Conservation (phyloP, 2,113 vertebrate species). For the Aramus guarauna region DNA sequence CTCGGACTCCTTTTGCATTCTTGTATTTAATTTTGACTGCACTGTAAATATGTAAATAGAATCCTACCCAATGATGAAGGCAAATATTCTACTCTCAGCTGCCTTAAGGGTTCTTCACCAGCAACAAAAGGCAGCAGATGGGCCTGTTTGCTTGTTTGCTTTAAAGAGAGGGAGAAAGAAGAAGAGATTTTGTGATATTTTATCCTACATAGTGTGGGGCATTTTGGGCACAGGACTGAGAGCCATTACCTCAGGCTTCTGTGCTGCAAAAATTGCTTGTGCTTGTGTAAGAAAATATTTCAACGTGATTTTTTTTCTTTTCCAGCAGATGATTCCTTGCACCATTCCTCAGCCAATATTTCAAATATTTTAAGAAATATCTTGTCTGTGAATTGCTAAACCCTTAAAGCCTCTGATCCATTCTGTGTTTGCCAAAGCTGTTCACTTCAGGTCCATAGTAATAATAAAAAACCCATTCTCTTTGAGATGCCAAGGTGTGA, state of each 20-base stretch:
- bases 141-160: not conserved
- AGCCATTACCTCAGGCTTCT: not conserved
- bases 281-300: not conserved
- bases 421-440: not conserved
- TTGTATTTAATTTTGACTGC: slow-evolving; percentile 25
- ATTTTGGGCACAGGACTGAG: not conserved
- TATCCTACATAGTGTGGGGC: not conserved
- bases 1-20: not conserved
- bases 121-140: slow-evolving; percentile 4
- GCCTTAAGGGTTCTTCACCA: slow-evolving; percentile 25
- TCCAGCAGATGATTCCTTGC: not conserved
- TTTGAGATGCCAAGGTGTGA: not conserved
- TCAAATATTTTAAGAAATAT: not conserved
- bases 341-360: not conserved
- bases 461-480: not conserved
- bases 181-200: not conserved
- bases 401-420: not conserved
- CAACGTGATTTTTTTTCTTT: not conserved
- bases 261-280: not conserved
- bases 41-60: slow-evolving; percentile 6
- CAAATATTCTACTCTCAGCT: not conserved
- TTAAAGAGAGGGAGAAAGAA: not conserved
- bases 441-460: not conserved
- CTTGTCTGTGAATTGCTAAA: not conserved
- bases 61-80: not conserved